Base-by-base conservation (phyloP, 2,888 invertebrate species). In the Cosmia trapezina region DNA sequence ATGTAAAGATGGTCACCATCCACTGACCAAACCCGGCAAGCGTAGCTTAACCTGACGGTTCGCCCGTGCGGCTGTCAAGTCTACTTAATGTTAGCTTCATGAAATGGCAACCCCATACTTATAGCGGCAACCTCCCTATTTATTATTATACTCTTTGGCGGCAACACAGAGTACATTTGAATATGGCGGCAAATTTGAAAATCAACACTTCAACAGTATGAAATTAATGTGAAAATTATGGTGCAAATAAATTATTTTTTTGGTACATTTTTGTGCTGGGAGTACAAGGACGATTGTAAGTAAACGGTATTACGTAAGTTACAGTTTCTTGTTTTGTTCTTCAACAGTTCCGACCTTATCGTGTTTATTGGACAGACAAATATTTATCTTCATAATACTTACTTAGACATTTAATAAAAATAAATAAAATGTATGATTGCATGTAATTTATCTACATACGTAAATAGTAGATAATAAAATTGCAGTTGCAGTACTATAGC, bases 161-260 rank as follows among this genome's bases (percentile, higher is more conserved):
- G 62, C 11, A 53, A 60, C 11, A n/a, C n/a, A n/a, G n/a, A n/a
- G n/a, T n/a, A n/a, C n/a, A n/a, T n/a, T n/a, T n/a, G n/a, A n/a
- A n/a, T n/a, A n/a, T 12, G 19, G 41, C 70, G 56, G 62, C 11
- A 53, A 60, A 8, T 60, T 72, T 37, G 11, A 45, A 71, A 59
- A 49, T 33, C 3, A 19, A 22, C 4, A 19, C 0, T 33, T 33
- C 3, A 19, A 22, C 4, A 19, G 0, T 33, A 2, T 45, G n/a
- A 12, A 28, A n/a, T n/a, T n/a, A n/a, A 28, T 28, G 28, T 37
- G 33, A 11, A 60, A 45, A 43, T 43, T n/a, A 11, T 53, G n/a
- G 5, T n/a, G 14, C 17, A 43, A 60, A 14, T n/a, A 37, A 53
- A n/a, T 19, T n/a, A 33, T 17, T 45, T n/a, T n/a, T 0, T 4